phyloP scores from a whole-genome alignment of 37 sponge, comb jelly and placozoan species.

The Spongia lamella region DNA sequence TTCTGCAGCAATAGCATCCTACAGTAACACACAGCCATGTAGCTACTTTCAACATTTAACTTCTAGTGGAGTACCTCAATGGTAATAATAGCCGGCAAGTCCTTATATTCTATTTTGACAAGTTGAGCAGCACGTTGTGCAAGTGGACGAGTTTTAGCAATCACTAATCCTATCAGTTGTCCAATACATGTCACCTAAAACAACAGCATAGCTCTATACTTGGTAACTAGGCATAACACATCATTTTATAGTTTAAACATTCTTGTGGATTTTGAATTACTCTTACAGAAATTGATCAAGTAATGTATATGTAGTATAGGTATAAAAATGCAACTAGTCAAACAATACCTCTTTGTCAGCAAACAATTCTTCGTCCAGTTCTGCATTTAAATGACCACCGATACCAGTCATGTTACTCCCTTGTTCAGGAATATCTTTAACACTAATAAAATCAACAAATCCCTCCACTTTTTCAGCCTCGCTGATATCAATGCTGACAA shows the following conservation, averaged over 20 bases:
- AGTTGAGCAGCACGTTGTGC: conserved; percentile 48
- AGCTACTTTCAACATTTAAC: neutral
- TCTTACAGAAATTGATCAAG: too few species aligned
- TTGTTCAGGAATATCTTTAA: conserved; percentile 39
- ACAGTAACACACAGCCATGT: neutral
- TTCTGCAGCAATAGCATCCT: conserved; percentile 56
- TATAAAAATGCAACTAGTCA: too few species aligned
- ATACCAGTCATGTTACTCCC: conserved; percentile 21
- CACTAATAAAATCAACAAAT: conserved; percentile 33
- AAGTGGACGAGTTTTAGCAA: conserved; percentile 32
- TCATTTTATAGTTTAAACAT: too few species aligned
- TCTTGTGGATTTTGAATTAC: too few species aligned
- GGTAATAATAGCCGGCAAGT: conserved; percentile 52
- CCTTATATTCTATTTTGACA: conserved; percentile 43
- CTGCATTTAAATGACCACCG: conserved; percentile 15
- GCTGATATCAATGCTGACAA: neutral
- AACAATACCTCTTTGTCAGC: conserved; percentile 56
- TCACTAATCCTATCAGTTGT: conserved; percentile 53
- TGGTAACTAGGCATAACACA: too few species aligned
- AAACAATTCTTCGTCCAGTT: conserved; percentile 62
- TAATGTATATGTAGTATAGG: too few species aligned
- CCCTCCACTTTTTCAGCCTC: conserved; percentile 40
- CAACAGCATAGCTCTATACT: too few species aligned
- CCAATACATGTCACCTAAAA: conserved; percentile 50
- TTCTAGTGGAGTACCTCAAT: conserved; percentile 16